phyloP scores from a whole-genome alignment of 2,797 vertebrate genomes.

The Tragopan temminckii region DNA sequence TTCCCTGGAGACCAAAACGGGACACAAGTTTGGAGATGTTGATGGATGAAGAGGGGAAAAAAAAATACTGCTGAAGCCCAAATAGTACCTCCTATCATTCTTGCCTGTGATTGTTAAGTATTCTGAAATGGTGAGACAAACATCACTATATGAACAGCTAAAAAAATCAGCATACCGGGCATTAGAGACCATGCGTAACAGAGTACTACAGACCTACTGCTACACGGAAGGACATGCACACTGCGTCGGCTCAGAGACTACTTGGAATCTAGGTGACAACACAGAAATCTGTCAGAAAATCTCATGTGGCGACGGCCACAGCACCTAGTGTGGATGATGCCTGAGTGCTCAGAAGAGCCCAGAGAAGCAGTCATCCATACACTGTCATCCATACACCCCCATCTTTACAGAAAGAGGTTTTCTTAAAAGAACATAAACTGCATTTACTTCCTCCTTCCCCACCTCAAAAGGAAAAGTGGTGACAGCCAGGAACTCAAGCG shows the following conservation, averaged over 20 bases:
- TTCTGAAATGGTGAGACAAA: background rate
- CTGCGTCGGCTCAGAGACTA: background rate
- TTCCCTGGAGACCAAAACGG: background rate
- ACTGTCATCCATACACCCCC: background rate
- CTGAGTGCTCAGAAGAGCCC: background rate
- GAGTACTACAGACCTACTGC: background rate
- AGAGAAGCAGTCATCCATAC: background rate
- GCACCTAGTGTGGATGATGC: accelerated
- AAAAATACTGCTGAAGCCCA: background rate
- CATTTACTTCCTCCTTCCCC: background rate
- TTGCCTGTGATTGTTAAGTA: background rate
- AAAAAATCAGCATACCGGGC: background rate
- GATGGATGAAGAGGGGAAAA: background rate
- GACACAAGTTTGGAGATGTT: background rate
- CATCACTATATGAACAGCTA: background rate
- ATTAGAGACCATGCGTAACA: background rate
- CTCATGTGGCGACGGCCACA: accelerated
- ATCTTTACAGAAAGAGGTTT: background rate
- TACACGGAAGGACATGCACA: background rate
- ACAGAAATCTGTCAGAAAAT: background rate
- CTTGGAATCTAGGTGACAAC: background rate
- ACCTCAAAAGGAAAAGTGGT: background rate
- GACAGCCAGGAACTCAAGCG: background rate
- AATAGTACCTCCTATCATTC: background rate
- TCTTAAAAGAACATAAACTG: background rate